Base-by-base conservation (phyloP, 2,113 vertebrate genomes). In the Mobula birostris region DNA sequence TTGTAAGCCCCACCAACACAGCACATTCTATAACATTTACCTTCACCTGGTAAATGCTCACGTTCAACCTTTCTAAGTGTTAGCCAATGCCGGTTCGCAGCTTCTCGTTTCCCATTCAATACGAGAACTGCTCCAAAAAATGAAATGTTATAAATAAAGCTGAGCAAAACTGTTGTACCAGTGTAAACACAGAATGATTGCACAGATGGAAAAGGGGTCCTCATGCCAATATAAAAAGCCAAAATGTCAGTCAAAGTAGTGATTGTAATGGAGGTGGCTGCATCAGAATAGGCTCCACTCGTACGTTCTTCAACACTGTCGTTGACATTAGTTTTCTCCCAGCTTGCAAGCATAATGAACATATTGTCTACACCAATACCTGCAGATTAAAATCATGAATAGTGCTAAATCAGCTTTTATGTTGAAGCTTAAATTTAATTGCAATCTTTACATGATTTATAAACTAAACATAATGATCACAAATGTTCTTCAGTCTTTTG, bases 271-370 rank as follows among this genome's bases (percentile, higher is more conserved):
- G 98, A 98, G 70, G 98, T 96, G 0, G 97, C 98, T n/a, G 97
- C 98, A 4, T 98, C 97, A 14, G 94, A 48, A 1, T 98, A 98
- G 27, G 98, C 97, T 7, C 94, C 94, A 0, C 97, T 96, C 95
- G 98, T 95, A 2, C 97, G 96, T 1, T 96, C 2, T 0, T 19
- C 94, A 77, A 97, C 94, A 2, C 0, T 94, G 72, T 95, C 95
- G 76, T 68, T 76, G 77, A 97, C 95, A 29, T 91, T 56, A 36
- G 97, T 98, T 95, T 96, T 96, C 94, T 98, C 97, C 98, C 98
- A 98, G 95, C 96, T 96, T 94, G 98, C 97, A 29, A 98, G 97
- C 97, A 98, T 96, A 95, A 98, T 98, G 95, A 98, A 98, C 97
- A 98, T 98, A 94, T 98, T 97, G 95, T 99, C 97, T 0, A 98